Percentiles rank a stretch among this genome's conserved stretches.
Evolutionary conservation across 2,113 vertebrate genomes (phyloP).

Genomic region (Sphaerodactylus townsendi): DNA sequence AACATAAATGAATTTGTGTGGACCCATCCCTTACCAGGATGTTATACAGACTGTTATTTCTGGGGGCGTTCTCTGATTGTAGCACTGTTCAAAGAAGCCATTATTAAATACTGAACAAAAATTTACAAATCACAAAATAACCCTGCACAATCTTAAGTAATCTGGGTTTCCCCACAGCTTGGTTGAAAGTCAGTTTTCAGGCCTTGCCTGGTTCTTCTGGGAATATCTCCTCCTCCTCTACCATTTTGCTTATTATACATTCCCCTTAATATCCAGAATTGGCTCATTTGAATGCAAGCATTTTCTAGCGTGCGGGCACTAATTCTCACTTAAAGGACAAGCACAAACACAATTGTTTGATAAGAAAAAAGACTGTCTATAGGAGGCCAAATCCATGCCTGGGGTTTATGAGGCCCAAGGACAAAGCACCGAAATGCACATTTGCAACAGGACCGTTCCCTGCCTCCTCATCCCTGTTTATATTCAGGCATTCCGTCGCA

Average conservation of each 20-base stretch:
- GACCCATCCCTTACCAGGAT: neutral
- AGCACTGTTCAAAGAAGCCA: neutral
- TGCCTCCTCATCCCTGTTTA: neutral
- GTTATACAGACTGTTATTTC: neutral
- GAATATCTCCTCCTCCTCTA: neutral
- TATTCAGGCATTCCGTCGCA: neutral
- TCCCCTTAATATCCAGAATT: constrained; percentile 1
- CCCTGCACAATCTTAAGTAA: neutral
- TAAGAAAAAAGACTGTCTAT: neutral
- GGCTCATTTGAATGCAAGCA: neutral
- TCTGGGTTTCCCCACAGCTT: neutral
- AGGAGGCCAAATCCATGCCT: neutral
- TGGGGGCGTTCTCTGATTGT: neutral
- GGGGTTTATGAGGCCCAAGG: neutral
- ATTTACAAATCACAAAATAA: neutral
- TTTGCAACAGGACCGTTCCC: neutral
- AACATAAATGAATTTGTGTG: neutral
- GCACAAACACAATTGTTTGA: neutral
- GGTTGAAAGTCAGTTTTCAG: neutral
- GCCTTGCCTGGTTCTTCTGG: neutral
- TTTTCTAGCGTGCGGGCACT: neutral
- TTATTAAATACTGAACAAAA: neutral
- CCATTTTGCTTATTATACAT: neutral
- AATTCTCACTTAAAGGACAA: neutral
- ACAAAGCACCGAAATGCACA: neutral